A percentile compares a stretch with the other conserved stretches of the same genome.
Conservation (phyloP, 2,888 invertebrate genomes). For the Diarsia mendica region DNA sequence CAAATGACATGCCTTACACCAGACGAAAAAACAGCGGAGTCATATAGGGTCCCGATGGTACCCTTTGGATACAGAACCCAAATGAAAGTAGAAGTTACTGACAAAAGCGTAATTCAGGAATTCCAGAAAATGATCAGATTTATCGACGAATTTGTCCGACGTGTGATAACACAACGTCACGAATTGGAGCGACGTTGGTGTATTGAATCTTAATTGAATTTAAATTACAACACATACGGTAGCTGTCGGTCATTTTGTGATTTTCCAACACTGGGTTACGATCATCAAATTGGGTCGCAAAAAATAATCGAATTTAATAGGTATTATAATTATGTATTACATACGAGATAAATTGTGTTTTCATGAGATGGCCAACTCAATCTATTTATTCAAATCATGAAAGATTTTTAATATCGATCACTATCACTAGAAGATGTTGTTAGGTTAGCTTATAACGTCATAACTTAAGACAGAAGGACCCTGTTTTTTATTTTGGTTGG, state of each 20-base stretch:
- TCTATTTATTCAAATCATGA: no score
- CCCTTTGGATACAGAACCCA: neutral
- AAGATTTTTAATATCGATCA: no score
- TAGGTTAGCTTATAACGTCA: no score
- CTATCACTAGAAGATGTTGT: no score
- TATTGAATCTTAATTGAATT: slow-evolving; percentile 58
- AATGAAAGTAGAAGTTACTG: slow-evolving; percentile 22
- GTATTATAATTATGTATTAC: no score
- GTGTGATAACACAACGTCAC: slow-evolving; percentile 32
- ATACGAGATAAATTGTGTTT: no score
- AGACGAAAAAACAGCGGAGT: neutral
- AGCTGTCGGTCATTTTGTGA: slow-evolving; percentile 22
- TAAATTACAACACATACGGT: slow-evolving; percentile 21
- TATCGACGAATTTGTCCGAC: slow-evolving; percentile 34
- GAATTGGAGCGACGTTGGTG: slow-evolving; percentile 48
- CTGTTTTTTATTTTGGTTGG: no score
- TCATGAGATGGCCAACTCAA: no score
- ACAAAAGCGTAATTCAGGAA: slow-evolving; percentile 33
- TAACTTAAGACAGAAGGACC: no score
- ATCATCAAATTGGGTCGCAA: slow-evolving; percentile 15
- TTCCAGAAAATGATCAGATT: slow-evolving; percentile 39
- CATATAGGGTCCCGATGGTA: neutral
- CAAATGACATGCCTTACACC: no score
- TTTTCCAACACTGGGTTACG: slow-evolving; percentile 33
- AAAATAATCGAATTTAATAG: no score